Evolutionary conservation across 2,113 vertebrate genomes (phyloP), one percentile per base, ranked within the genome.

Genomic region (Vidua macroura): DNA sequence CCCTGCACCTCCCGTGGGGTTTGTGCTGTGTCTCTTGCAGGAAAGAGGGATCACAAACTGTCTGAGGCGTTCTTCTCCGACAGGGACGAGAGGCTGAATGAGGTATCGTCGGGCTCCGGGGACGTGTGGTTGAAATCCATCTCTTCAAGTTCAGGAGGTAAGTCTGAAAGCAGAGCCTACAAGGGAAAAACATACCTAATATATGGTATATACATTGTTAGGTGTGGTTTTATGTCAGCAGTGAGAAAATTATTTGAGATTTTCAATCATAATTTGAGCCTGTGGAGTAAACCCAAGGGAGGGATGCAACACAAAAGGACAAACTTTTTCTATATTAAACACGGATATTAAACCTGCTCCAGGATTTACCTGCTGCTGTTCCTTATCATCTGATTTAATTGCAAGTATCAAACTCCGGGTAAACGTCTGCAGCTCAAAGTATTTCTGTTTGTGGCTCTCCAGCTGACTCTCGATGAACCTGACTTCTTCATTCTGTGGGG

Each of bases 391-490:
- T 56, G 98, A 96, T 97, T 98, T 99, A 95, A 99, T 97, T 76
- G 99, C 99, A 83, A 95, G 97, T 90, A 99, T 98, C 96, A 99
- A 98, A 94, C 97, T 99, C 93, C 98, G 98, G 21, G 99, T 99
- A 96, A 99, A 99, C 8, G 95, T 97, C 91, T 98, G 98, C 72
- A 99, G 98, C 88, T 99, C 98, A 92, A 98, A 98, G 78, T 99
- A 99, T 95, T 98, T 99, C 97, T 98, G 98, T 95, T 99, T 99
- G 98, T 99, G 99, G 97, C 96, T 99, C 97, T 98, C 98, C 97
- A 99, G 96, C 96, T 99, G 99, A 30, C 96, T 98, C 97, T 99
- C 99, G 49, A 99, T 98, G 97, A 98, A 99, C 96, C 98, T 98
- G 87, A 99, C 98, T 97, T 99, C 99, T 97, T 99, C 99, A 79